These are phyloP conservation scores for Amphipyra berbera DNA, from an alignment of 2,888 invertebrate species.

Conservation along the genomic window DNA sequence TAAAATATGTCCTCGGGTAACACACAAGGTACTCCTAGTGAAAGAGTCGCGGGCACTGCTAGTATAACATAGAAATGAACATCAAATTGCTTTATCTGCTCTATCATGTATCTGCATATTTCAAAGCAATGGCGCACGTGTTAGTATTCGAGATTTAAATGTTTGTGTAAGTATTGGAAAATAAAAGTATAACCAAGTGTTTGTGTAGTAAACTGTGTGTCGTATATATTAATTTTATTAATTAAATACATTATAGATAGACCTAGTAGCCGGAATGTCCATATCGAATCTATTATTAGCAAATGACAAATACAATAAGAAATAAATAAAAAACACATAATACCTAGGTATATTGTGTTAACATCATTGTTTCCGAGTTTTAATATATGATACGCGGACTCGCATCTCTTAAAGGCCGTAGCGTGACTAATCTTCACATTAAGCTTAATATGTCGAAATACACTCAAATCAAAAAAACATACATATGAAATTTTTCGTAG, in stretches of 20 bases:
- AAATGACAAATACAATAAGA: background rate
- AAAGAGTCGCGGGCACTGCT: too few relatives aligned
- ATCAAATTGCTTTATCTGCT: background rate
- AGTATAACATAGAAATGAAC: background rate
- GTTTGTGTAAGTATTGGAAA: background rate
- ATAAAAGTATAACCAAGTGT: background rate
- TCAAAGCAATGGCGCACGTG: background rate
- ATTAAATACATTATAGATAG: too few relatives aligned
- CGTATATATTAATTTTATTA: too few relatives aligned
- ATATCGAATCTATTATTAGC: background rate
- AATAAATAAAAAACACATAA: background rate
- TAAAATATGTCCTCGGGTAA: too few relatives aligned
- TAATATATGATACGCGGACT: conserved; percentile 57
- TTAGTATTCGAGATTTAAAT: background rate
- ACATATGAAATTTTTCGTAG: conserved; percentile 68
- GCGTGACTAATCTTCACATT: conserved; percentile 82
- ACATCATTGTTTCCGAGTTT: conserved; percentile 35
- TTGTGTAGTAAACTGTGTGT: background rate
- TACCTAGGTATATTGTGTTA: conserved; percentile 3
- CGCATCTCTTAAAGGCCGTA: conserved; percentile 72
- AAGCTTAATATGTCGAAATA: conserved; percentile 82
- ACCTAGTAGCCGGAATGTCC: too few relatives aligned
- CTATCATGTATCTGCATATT: background rate
- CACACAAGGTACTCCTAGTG: too few relatives aligned
- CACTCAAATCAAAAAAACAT: conserved; percentile 71